Evolutionary conservation across 2,888 invertebrate species (phyloP).

Genomic region (Ornithoptera priamus): DNA sequence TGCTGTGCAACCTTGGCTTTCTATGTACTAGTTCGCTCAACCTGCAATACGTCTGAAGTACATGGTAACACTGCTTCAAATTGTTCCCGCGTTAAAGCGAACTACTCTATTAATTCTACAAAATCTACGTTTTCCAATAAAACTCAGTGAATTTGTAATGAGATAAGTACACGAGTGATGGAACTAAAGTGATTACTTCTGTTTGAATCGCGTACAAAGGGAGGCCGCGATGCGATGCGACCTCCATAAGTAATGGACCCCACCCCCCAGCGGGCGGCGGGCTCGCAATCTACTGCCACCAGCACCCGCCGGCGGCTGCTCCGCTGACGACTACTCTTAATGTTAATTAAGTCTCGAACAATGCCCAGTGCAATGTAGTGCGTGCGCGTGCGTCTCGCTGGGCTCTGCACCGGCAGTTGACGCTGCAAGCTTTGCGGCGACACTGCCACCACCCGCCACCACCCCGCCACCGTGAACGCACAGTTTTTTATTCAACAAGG

Average conservation of each 20-base stretch:
- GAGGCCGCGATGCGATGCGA: conserved; percentile 27
- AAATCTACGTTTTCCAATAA: too few relatives aligned
- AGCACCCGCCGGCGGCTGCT: background rate
- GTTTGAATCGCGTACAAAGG: too few relatives aligned
- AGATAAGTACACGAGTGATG: too few relatives aligned
- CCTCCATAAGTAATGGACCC: conserved; percentile 31
- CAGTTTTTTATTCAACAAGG: too few relatives aligned
- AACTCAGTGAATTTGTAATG: too few relatives aligned
- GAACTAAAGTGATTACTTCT: too few relatives aligned
- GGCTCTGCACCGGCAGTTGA: background rate
- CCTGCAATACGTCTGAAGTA: too few relatives aligned
- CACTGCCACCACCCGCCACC: background rate
- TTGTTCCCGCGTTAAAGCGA: too few relatives aligned
- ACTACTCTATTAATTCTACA: too few relatives aligned
- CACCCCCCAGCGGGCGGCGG: conserved; percentile 17
- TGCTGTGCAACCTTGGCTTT: too few relatives aligned
- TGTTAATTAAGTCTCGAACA: background rate
- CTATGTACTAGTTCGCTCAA: too few relatives aligned
- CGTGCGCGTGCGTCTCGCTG: background rate
- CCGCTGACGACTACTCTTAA: background rate
- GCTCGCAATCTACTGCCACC: background rate
- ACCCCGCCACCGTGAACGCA: background rate
- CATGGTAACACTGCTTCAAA: too few relatives aligned
- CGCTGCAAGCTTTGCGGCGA: background rate
- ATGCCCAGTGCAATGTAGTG: background rate